These are phyloP conservation scores for Aphidius gifuensis DNA, from an alignment of 1,140 invertebrate genomes.

Conservation along the genomic window DNA sequence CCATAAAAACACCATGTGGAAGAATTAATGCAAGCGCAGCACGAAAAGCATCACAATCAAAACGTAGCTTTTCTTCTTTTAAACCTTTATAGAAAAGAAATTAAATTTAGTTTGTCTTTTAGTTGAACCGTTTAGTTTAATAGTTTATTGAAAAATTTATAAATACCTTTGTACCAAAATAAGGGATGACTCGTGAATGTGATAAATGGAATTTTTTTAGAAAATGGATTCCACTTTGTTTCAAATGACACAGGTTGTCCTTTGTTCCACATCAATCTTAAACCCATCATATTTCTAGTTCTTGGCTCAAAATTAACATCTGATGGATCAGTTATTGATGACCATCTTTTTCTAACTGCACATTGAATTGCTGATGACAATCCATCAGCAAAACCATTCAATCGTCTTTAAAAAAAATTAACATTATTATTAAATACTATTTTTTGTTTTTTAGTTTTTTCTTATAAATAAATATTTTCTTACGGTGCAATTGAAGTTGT, in stretches of 20 bases:
- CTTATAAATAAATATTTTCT: conserved; percentile 45
- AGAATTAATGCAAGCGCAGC: conserved; percentile 37
- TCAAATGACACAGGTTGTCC: conserved; percentile 65
- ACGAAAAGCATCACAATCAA: conserved; percentile 61
- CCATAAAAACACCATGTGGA: conserved; percentile 38
- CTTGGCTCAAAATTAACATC: conserved; percentile 64
- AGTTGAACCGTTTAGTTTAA: conserved; percentile 18
- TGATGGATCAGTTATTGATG: conserved; percentile 52
- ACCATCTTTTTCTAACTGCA: conserved; percentile 63
- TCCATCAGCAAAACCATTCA: conserved; percentile 70
- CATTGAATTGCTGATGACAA: conserved; percentile 67
- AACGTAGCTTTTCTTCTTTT: conserved; percentile 51
- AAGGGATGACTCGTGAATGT: conserved; percentile 80
- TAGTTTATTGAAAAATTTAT: background rate
- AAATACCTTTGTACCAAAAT: conserved; percentile 71
- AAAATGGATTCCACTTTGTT: conserved; percentile 84
- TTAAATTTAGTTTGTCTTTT: conserved; percentile 8
- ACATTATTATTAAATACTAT: conserved; percentile 17
- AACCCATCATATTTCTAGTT: conserved; percentile 67
- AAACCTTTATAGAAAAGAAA: conserved; percentile 36
- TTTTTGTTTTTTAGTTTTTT: conserved; percentile 10
- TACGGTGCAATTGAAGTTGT: conserved; percentile 75
- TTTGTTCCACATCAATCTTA: conserved; percentile 74
- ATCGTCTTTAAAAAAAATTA: conserved; percentile 53
- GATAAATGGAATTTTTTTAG: conserved; percentile 71